Base-by-base conservation (phyloP, 2,113 vertebrate genomes). In the Megaceryle torquata region DNA sequence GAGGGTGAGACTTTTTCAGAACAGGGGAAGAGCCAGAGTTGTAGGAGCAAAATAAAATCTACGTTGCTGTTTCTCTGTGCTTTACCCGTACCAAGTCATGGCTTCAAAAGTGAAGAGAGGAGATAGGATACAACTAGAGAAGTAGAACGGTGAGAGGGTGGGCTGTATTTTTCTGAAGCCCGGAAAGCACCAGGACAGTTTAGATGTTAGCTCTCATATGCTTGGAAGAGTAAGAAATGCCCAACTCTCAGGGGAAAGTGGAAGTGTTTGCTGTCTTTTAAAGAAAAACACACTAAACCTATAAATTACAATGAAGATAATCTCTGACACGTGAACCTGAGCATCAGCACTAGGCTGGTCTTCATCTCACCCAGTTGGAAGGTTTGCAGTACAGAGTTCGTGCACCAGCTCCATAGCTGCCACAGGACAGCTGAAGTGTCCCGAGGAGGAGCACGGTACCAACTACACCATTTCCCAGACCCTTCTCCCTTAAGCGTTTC, bases 321-420 rank as follows among this genome's bases (percentile, higher is more conserved):
- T 17, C 17, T 14, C 41, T 39, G 63, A 25, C 6, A 2, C 6
- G 1, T 0, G 39, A 46, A 22, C 13, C 44, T 6, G n/a, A 33
- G 26, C 5, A 4, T 1, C 0, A 5, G 46, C 2, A 3, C 80
- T 24, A 5, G 18, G 35, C 39, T 35, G 17, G 8, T 37, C 10
- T 11, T 16, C 2, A 6, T 7, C 35, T 6, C 10, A 0, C 26
- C 0, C 43, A 3, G 12, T 2, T 0, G 9, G 37, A 10, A 19
- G 63, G 31, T 28, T 21, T 3, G 31, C 33, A 8, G 48, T 3
- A 10, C n/a, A 2, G 29, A 4, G 5, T 13, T 11, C 1, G 4
- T 5, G 41, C 21, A 5, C 9, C 22, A 3, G 35, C 35, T 5
- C 16, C 48, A 2, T 37, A 35, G 74, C 31, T 10, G 7, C 5